phyloP scores from a whole-genome alignment of 2,888 invertebrate genomes.

The Microplitis manilae region DNA sequence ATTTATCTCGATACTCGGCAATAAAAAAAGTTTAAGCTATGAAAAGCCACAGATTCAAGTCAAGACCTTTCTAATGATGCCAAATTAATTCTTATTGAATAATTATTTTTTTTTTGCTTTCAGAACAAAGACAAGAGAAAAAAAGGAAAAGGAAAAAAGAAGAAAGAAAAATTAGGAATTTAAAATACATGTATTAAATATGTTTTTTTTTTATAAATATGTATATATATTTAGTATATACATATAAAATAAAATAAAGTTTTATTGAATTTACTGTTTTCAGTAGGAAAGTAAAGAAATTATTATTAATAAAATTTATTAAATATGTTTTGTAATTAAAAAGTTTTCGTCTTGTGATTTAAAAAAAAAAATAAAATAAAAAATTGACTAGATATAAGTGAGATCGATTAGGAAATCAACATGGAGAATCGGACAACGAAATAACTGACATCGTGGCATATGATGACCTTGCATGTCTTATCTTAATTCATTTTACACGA shows the following conservation, averaged over 20 bases:
- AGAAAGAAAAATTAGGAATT: constrained; percentile 53
- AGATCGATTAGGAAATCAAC: not conserved
- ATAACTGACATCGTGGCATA: not conserved
- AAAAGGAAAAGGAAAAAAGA: constrained; percentile 52
- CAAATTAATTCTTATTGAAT: not conserved
- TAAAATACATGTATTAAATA: constrained; percentile 30
- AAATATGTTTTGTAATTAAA: constrained; percentile 31
- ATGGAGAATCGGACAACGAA: not conserved
- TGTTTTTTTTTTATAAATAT: constrained; percentile 16
- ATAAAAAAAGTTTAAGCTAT: too few relatives aligned
- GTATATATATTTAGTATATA: not conserved
- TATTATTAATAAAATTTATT: constrained; percentile 1
- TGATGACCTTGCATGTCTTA: not conserved
- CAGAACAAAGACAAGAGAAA: constrained; percentile 53
- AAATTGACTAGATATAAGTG: not conserved
- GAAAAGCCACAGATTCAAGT: too few relatives aligned
- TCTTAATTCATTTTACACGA: not conserved
- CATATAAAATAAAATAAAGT: not conserved
- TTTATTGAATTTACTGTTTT: not conserved
- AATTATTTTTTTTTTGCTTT: constrained; percentile 23
- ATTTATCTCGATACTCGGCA: too few relatives aligned
- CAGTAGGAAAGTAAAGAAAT: not conserved
- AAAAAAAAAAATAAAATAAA: not conserved
- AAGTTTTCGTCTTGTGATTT: not conserved
- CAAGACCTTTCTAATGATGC: too few relatives aligned